These are phyloP conservation scores for Ataeniobius toweri DNA, from an alignment of 2,797 vertebrate species.

Conservation along the genomic window DNA sequence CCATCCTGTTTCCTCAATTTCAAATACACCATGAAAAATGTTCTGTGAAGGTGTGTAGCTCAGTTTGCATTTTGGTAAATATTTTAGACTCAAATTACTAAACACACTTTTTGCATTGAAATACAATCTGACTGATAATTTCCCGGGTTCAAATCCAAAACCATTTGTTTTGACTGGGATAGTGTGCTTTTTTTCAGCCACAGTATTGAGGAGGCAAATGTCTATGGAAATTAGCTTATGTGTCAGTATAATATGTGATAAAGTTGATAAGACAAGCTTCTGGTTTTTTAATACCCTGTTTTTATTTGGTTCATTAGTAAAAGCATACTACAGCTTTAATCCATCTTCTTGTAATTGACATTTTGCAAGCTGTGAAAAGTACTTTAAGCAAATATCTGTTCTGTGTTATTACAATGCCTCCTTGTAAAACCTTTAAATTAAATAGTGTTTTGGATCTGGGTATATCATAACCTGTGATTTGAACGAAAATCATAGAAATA, in stretches of 20 bases:
- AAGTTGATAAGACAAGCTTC: neutral
- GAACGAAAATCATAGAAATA: neutral
- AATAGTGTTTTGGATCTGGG: neutral
- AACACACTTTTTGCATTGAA: constrained; percentile 48
- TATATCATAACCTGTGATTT: neutral
- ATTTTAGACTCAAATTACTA: constrained; percentile 59
- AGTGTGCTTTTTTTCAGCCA: constrained; percentile 46
- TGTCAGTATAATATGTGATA: constrained; percentile 22
- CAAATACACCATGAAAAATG: neutral
- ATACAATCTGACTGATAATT: constrained; percentile 66
- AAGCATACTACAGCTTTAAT: neutral
- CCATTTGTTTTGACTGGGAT: constrained; percentile 62
- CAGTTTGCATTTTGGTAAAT: constrained; percentile 67
- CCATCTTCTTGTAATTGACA: neutral
- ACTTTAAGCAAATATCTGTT: neutral
- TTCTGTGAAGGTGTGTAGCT: constrained; percentile 9
- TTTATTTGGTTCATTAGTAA: neutral
- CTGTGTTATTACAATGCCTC: neutral
- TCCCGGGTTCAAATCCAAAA: constrained; percentile 40
- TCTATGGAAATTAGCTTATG: constrained; percentile 51
- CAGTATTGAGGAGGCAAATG: constrained; percentile 58
- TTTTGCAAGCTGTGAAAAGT: neutral
- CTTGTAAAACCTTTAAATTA: neutral
- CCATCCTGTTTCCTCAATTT: neutral
- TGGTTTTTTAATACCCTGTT: neutral